Evolutionary conservation across 2,797 vertebrate genomes (phyloP), one percentile per base, ranked within the genome.

Genomic region (Rhinichthys osculus): DNA sequence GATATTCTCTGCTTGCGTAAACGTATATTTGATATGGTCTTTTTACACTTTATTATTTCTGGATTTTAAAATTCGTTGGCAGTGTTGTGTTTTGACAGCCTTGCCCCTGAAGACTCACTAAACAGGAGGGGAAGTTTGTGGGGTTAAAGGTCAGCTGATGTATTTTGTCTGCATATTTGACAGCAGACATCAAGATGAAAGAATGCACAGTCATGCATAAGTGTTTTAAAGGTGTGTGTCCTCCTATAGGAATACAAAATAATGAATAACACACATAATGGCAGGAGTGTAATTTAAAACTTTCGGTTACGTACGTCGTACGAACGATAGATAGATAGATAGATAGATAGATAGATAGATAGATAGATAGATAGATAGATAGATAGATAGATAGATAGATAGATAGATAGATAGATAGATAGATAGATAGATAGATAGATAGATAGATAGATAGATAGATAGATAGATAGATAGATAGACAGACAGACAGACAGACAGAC

Each of bases 71-170:
- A 69, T 69, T 70, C 47, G 23, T 42, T 16, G 11, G 19, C 14
- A 35, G 40, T n/a, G 4, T 62, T 82, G 17, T 57, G n/a, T 64
- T 64, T 66, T 83, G 82, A 76, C 82, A 83, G 82, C 38, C 19
- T 11, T 83, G 71, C 7, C 13, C 17, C 40, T 76, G 82, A 50
- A 66, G 19, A 57, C 35, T 57, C 17, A 69, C 44, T 69, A 62
- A 67, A 77, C 64, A 35, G 74, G 23, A 70, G 35, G 40, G 11
- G 19, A 5, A 19, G 82, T 76, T 83, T 62, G 16, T 67, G 30
- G 44, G 42, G 74, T 85, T 78, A 71, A 78, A 78, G 66, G 38
- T 85, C 50, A 78, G 50, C 35, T 78, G 47, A 78, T 84, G 83
- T 77, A 23, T 19, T 11, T 4, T 10, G 35, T 78, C 73, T 78